Base-by-base conservation (phyloP, 2,113 vertebrate genomes). In the Myrmecobius fasciatus region DNA sequence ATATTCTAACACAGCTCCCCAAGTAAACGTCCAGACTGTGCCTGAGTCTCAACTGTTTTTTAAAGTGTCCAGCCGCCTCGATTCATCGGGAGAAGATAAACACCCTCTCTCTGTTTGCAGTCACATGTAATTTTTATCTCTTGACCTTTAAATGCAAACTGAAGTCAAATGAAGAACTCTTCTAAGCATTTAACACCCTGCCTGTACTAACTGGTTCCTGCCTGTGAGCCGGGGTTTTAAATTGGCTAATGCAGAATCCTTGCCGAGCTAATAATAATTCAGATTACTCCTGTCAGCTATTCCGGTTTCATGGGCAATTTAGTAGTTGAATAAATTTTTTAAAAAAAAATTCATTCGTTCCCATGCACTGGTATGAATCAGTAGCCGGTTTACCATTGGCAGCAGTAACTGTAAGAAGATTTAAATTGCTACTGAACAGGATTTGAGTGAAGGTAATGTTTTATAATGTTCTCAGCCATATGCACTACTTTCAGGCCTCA, bases 401-500 rank as follows among this genome's bases (percentile, higher is more conserved):
- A 99, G 99, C 98, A 98, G 98, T 98, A 99, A 99, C 99, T 99
- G 99, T 99, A 99, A 99, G 99, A 99, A 99, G 99, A 99, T 99
- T 99, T 99, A 99, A 99, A 99, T 99, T 99, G 99, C 99, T 99
- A 99, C 99, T 99, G 99, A 99, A 99, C 99, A 99, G 99, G 99
- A 99, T 99, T 99, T 99, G 98, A 99, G 99, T 99, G 99, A 99
- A 99, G 99, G 99, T 99, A 99, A 99, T 99, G 99, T 99, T 99
- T 99, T 99, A 99, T 99, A 99, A 99, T 99, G 99, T 99, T 99
- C 99, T 99, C 99, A 99, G 99, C 99, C 99, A 99, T 99, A 99
- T 99, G 99, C 99, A 99, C 99, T 99, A 99, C 99, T 99, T 99
- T 99, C 99, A 99, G 99, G 99, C 99, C 99, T 99, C 99, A 99